These are phyloP conservation scores for Melopsittacus undulatus DNA, from an alignment of 2,797 vertebrate species.

Conservation along the genomic window DNA sequence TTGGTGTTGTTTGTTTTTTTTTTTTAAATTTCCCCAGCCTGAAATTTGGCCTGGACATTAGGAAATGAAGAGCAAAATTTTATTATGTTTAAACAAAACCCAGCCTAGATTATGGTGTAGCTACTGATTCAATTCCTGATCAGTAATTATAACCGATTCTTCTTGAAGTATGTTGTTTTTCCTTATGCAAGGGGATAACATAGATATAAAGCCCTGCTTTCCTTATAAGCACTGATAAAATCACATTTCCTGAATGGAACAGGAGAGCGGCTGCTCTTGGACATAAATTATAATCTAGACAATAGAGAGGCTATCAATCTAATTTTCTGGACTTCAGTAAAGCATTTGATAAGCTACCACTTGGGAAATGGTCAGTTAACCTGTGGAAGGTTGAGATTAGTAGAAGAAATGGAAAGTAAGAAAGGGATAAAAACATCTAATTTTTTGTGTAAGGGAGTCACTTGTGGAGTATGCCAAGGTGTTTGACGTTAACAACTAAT, in stretches of 20 bases:
- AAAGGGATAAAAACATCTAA: background rate
- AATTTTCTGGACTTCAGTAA: constrained; percentile 24
- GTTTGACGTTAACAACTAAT: background rate
- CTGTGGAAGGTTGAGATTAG: background rate
- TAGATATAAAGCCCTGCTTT: background rate
- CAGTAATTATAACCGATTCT: background rate
- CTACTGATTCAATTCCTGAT: background rate
- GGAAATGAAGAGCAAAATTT: background rate
- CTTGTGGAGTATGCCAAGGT: background rate
- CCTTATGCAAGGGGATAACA: background rate
- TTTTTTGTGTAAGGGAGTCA: background rate
- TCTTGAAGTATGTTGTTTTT: background rate
- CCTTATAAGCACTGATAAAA: background rate
- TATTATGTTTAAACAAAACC: background rate
- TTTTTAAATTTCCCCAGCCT: too few relatives aligned
- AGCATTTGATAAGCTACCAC: background rate
- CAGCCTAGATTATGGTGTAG: background rate
- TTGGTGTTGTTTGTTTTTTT: background rate
- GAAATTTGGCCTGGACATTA: background rate
- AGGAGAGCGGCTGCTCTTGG: background rate
- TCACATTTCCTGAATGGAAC: background rate
- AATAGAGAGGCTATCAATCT: background rate
- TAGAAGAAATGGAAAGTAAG: background rate
- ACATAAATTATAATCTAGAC: constrained; percentile 13
- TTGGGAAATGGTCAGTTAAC: background rate